Evolutionary conservation across 2,888 invertebrate genomes (phyloP).

Genomic region (Chrysodeixis includens): DNA sequence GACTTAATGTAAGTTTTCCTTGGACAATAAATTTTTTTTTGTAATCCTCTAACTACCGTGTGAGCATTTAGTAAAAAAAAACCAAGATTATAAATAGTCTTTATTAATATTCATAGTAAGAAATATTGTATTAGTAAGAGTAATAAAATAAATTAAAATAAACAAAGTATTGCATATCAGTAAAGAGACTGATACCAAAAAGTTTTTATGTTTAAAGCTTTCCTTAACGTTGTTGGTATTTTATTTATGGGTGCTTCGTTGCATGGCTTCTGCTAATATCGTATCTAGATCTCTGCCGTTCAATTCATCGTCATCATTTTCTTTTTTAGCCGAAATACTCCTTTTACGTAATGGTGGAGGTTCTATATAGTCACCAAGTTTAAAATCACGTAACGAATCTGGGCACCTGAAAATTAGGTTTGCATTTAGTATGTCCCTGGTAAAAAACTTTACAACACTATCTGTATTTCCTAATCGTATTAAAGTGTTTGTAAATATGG

Average conservation of each 20-base stretch:
- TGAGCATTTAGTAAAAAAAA: neutral
- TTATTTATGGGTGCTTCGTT: neutral
- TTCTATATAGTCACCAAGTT: conserved; percentile 14
- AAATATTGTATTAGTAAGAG: neutral
- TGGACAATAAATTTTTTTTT: too few species aligned
- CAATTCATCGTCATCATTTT: neutral
- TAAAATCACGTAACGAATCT: conserved; percentile 40
- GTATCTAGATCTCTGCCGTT: neutral
- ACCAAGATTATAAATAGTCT: neutral
- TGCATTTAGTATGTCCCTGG: neutral
- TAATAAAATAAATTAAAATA: neutral
- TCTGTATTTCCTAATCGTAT: too few species aligned
- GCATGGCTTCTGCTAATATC: neutral
- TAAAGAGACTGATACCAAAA: neutral
- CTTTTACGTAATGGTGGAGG: neutral
- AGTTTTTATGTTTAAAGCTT: neutral
- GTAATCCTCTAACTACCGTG: too few species aligned
- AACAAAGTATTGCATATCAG: neutral
- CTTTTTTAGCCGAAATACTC: neutral
- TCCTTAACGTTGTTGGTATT: neutral
- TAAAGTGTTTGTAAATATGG: too few species aligned
- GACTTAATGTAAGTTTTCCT: too few species aligned
- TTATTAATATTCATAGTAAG: neutral
- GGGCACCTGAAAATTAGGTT: conserved; percentile 36
- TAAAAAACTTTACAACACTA: too few species aligned